Conservation (phyloP, 2,113 vertebrate genomes). For the Agelaius tricolor region DNA sequence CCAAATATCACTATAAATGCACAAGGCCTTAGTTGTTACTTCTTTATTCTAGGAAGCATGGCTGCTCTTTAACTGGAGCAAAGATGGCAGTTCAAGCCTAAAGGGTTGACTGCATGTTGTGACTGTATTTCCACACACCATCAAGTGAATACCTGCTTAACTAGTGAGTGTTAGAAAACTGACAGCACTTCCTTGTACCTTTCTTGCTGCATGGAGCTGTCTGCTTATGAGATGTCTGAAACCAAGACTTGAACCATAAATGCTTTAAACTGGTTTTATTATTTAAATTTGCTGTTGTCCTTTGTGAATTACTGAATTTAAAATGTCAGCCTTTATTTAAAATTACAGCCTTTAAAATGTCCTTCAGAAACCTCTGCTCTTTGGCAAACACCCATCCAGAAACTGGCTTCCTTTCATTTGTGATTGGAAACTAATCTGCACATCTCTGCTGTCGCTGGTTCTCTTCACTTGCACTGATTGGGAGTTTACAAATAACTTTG, state of each 20-base stretch:
- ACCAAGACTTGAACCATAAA: not conserved
- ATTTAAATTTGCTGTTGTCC: not conserved
- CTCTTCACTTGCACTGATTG: not conserved
- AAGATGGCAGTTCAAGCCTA: not conserved
- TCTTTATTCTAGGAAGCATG: not conserved
- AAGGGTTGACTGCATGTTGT: not conserved
- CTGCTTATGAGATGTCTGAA: not conserved
- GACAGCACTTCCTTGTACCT: not conserved
- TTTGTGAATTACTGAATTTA: not conserved
- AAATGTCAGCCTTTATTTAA: no score
- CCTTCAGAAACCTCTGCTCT: not conserved
- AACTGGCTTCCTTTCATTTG: not conserved
- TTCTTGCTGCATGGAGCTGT: not conserved
- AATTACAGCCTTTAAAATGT: not conserved
- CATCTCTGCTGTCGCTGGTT: not conserved
- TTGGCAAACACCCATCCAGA: not conserved
- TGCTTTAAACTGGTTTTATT: not conserved
- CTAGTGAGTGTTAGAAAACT: not conserved
- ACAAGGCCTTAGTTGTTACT: not conserved
- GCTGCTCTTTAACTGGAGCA: not conserved
- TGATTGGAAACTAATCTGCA: not conserved
- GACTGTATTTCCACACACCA: not conserved
- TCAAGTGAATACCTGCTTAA: not conserved
- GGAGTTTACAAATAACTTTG: constrained; percentile 20
- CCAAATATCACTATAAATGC: not conserved